Base-by-base conservation (phyloP, 1,140 invertebrate species). In the Colletes gigas region DNA sequence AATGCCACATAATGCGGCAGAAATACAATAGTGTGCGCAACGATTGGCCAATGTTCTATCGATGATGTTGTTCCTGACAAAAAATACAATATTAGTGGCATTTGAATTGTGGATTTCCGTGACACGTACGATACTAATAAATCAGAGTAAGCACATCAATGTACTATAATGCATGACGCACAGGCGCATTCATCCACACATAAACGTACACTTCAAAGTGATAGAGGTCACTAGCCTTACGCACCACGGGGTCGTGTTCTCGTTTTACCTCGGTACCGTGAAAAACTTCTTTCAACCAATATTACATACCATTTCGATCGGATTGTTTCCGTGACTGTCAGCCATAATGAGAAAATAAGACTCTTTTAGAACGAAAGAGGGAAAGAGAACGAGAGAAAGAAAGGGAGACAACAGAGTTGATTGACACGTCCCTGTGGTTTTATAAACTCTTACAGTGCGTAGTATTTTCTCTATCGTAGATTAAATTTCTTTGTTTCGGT, bases 221-320 rank as follows among this genome's bases (percentile, higher is more conserved):
- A 52, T 80, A 84, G 83, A 83, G 85, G 85, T 86, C 85, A 86
- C 81, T 83, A 86, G 81, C 85, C 85, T 86, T 78, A 65, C 75
- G 63, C 63, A 77, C 57, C 65, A 71, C 69, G 68, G 73, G 68
- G 60, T 83, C 73, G 78, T 72, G 79, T 82, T 84, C 80, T 82
- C 79, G 52, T 83, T 75, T 76, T 71, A 76, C 47, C 50, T 70
- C 78, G 72, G 54, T 70, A 65, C 44, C 60, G 78, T 84, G 74
- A 59, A 73, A 30, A 66, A 68, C 30, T 74, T 63, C 30, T 78
- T 74, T 59, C 12, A 73, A 82, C 47, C 21, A 41, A 30, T 54
- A 60, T 65, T 21, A 65, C 70, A 69, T 50, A 65, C 65, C 55
- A 17, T 63, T 41, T 50, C 10, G 54, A 19, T 44, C n/a, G 12